A percentile compares a stretch with the other conserved stretches of the same genome.
Conservation (phyloP, 2,888 invertebrate species). For the Chrysolina haemoptera region DNA sequence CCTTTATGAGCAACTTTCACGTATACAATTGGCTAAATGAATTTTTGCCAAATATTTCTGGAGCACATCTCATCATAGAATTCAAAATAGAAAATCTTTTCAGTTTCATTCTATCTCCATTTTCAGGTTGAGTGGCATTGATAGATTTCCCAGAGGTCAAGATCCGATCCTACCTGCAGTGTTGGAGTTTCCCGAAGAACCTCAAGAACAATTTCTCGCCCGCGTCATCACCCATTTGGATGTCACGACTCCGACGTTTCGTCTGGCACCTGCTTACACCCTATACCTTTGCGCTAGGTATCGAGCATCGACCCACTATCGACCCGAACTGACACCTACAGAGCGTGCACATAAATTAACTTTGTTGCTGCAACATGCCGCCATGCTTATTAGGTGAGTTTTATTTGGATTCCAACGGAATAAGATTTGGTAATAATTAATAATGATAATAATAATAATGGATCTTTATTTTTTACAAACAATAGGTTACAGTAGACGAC, state of each 20-base stretch:
- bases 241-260: constrained; percentile 91
- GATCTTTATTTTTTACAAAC: too few relatives aligned
- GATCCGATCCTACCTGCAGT: constrained; percentile 95
- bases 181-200: constrained; percentile 94
- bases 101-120: not conserved
- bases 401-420: too few relatives aligned
- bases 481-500: too few relatives aligned
- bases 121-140: constrained; percentile 66
- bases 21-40: too few relatives aligned
- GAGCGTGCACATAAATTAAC: constrained; percentile 94
- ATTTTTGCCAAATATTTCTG: not conserved
- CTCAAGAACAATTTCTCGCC: constrained; percentile 92
- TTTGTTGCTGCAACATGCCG: constrained; percentile 90
- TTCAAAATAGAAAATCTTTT: not conserved
- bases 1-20: too few relatives aligned
- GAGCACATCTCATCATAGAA: constrained; percentile 9
- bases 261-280: constrained; percentile 96
- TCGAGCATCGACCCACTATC: constrained; percentile 93
- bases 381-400: constrained; percentile 82
- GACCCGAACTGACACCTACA: constrained; percentile 92
- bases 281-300: constrained; percentile 95
- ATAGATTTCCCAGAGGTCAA: constrained; percentile 78
- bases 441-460: too few relatives aligned
- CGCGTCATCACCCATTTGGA: constrained; percentile 91
- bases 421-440: too few relatives aligned